These are phyloP conservation scores for Crossaster papposus DNA, from an alignment of 53 echinoderm and acorn worm species.

Conservation along the genomic window DNA sequence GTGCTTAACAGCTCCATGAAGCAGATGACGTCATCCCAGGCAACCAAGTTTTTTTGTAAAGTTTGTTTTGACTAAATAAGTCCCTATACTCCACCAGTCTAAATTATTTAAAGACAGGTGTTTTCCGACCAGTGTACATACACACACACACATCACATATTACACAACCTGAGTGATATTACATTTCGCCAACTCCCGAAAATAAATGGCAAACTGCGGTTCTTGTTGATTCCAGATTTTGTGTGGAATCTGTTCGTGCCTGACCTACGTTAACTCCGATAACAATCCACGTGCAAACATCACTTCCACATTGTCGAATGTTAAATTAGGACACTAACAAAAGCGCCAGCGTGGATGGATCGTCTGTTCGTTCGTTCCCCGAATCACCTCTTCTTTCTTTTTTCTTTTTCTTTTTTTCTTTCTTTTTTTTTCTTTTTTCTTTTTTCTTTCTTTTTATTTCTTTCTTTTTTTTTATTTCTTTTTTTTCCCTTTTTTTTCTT, in stretches of 20 bases:
- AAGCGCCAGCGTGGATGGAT: not conserved
- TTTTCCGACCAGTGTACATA: not conserved
- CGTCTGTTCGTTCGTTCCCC: conserved; percentile 14
- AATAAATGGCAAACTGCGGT: conserved; percentile 1
- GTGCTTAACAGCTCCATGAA: not conserved
- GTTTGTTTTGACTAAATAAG: conserved; percentile 52
- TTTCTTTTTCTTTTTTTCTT: not conserved
- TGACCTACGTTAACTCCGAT: conserved; percentile 13
- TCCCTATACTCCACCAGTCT: conserved; percentile 19
- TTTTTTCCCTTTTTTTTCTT: not conserved
- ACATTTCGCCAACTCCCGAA: conserved; percentile 16
- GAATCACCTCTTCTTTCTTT: not conserved
- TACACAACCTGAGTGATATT: conserved; percentile 38
- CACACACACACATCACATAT: not conserved
- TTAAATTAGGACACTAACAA: conserved; percentile 46
- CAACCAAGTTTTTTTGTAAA: conserved; percentile 34
- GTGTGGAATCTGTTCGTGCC: not conserved
- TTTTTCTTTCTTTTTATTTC: not conserved
- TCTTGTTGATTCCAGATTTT: not conserved
- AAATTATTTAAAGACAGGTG: conserved; percentile 50
- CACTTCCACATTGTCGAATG: conserved; percentile 44
- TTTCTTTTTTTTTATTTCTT: not conserved
- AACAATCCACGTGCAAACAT: conserved; percentile 59
- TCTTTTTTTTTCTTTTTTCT: not conserved
- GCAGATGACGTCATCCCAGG: not conserved